Conservation (phyloP, 2,888 invertebrate genomes). For the Synergus itoensis region DNA sequence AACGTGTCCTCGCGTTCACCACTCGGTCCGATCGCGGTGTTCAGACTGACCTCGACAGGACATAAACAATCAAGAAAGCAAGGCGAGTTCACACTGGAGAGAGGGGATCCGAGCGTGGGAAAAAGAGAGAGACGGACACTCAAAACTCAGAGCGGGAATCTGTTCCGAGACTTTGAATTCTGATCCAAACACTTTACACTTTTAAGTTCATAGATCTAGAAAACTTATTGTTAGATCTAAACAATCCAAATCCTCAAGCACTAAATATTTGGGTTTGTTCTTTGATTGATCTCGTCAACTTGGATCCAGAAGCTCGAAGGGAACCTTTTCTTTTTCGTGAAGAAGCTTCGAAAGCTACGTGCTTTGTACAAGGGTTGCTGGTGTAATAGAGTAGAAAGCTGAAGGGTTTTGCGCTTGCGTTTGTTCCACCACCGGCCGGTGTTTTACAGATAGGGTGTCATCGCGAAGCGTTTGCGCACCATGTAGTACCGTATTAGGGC, state of each 20-base stretch:
- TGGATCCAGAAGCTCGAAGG: background rate
- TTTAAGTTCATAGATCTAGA: background rate
- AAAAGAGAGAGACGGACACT: background rate
- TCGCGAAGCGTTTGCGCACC: slow-evolving; percentile 35
- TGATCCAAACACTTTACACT: background rate
- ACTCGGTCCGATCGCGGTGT: slow-evolving; percentile 33
- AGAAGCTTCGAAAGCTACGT: background rate
- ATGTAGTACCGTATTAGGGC: background rate
- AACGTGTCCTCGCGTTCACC: slow-evolving; percentile 39
- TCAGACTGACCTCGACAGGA: slow-evolving; percentile 24
- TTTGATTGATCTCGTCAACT: no score
- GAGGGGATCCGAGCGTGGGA: slow-evolving; percentile 13
- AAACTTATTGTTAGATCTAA: background rate
- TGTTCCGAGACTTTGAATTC: background rate
- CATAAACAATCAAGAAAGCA: slow-evolving; percentile 39
- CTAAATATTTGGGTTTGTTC: background rate
- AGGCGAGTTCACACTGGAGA: slow-evolving; percentile 28
- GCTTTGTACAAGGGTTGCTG: background rate
- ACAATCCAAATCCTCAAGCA: background rate
- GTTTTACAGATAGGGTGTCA: slow-evolving; percentile 32
- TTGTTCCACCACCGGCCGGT: slow-evolving; percentile 42
- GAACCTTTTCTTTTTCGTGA: background rate
- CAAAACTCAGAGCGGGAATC: background rate
- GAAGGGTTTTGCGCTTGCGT: slow-evolving; percentile 52
- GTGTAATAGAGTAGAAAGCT: slow-evolving; percentile 32